These are phyloP conservation scores for Chromis chromis DNA, from an alignment of 2,797 vertebrate genomes.

Conservation along the genomic window DNA sequence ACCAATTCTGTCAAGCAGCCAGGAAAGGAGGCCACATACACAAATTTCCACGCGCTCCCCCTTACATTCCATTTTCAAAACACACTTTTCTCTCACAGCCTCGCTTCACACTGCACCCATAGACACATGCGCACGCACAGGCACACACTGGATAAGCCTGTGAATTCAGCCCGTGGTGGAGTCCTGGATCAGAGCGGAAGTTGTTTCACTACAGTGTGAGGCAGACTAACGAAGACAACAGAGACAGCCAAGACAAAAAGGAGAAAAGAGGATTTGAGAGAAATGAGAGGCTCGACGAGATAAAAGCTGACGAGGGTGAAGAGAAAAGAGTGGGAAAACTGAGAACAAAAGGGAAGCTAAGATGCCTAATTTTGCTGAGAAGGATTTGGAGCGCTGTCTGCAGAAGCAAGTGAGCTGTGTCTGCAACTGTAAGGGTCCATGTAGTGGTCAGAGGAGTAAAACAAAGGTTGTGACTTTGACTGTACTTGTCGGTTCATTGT, in stretches of 20 bases:
- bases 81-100: conserved; percentile 33
- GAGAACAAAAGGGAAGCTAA: conserved; percentile 60
- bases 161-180: conserved; percentile 64
- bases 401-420: conserved; percentile 81
- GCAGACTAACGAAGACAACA: conserved; percentile 67
- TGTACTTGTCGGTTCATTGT: conserved; percentile 63
- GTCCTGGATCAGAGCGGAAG: conserved; percentile 65
- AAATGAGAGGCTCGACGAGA: conserved; percentile 61
- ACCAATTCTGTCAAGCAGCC: conserved; percentile 63
- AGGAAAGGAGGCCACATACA: conserved; percentile 69
- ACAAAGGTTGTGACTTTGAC: conserved; percentile 65
- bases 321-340: conserved; percentile 56
- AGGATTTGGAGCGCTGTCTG: conserved; percentile 81
- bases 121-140: conserved; percentile 1
- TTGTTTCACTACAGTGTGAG: conserved; percentile 62
- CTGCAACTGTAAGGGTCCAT: conserved; percentile 41
- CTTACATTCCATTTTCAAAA: conserved; percentile 53
- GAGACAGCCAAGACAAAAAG: conserved; percentile 56
- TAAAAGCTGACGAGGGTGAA: conserved; percentile 59
- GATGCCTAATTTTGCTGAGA: conserved; percentile 83
- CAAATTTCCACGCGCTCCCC: conserved; percentile 47
- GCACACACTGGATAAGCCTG: conserved; percentile 57
- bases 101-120: conserved; percentile 31
- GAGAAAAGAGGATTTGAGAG: conserved; percentile 70
- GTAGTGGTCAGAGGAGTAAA: conserved; percentile 54